Base-by-base conservation (phyloP, 2,888 invertebrate genomes). In the Nasonia oneida region DNA sequence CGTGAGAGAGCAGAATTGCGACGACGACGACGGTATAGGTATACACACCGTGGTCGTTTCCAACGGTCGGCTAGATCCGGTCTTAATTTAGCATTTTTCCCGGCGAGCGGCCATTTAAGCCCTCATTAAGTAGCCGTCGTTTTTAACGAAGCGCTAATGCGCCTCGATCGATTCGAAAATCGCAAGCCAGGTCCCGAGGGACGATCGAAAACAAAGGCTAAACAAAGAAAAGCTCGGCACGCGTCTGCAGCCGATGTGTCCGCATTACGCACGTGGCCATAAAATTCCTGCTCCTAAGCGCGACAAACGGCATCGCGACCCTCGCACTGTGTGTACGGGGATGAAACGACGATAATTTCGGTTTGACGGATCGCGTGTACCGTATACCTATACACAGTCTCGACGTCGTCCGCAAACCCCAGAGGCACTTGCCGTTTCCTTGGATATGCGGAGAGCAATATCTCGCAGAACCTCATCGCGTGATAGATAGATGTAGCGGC, bases 391-490 rank as follows among this genome's bases (percentile, higher is more conserved):
- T 15, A 57, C 10, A 18, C 4, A 57, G 57, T n/a, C n/a, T 18
- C 3, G 53, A 14, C 15, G 1, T 18, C 18, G 53, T 67, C 12
- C 3, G 29, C 14, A 23, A 23, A 29, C 77, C 83, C 76, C 67
- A 47, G 71, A 83, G 50, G n/a, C 76, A 84, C 64, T 79, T 70
- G 29, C 64, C 75, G 80, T 84, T 74, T 80, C 84, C 75, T 80
- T 84, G 84, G 67, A 84, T 84, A 84, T 79, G 74, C 47, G 53
- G 42, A 37, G 18, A 75, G 77, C 42, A 82, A 83, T 79, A 83
- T 61, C 73, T 14, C 29, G 64, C 37, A 47, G 47, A 47, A 8
- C 12, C 8, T 6, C 10, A 12, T 47, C 47, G 47, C 10, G 10
- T 47, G 47, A 10, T 47, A 47, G 10, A 10, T 47, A 47, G 8